Base-by-base conservation (phyloP, 1,140 invertebrate genomes). In the Eriocheir sinensis region DNA sequence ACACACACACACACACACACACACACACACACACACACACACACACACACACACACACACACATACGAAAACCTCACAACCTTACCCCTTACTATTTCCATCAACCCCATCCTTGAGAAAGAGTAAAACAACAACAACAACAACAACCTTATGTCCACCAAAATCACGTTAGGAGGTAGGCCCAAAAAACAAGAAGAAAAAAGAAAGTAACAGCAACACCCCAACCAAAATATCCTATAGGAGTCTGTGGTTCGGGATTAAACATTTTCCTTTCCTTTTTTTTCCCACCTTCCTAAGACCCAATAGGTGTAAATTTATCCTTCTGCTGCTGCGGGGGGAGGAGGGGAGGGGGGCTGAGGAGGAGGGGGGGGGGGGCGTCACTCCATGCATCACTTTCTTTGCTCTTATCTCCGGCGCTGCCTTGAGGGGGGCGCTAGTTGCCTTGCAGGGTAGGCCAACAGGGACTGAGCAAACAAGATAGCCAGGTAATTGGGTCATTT, bases 401-500 rank as follows among this genome's bases (percentile, higher is more conserved):
- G 41, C 44, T 36, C 80, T 85, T 81, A 83, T 41, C 27, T 81
- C 40, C 44, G 21, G 27, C 34, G 8, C 30, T 36, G 89, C 34
- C 40, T 80, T 81, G 48, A 30, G 32, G 2, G 44, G 89, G 17
- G 48, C 40, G 80, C 72, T 41, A 89, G 89, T 79, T 81, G 94
- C 83, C 48, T 60, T 34, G 72, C 48, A 9, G 48, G 80, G 89
- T 94, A 92, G 94, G 94, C 89, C 85, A 60, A 90, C 89, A 86
- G 91, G 91, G 94, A 92, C 94, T 94, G 94, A 53, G 79, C 94
- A 94, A 94, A 94, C 94, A 92, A 94, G 94, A 94, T 94, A 94
- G 90, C 83, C 89, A 91, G 90, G 94, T 94, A 94, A 94, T 94
- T 94, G 94, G 94, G 80, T 94, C 94, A 94, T 94, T 94, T 94